Percentiles rank a stretch among this genome's conserved stretches.
Conservation (phyloP, 2,888 invertebrate species). For the Plutella xylostella region DNA sequence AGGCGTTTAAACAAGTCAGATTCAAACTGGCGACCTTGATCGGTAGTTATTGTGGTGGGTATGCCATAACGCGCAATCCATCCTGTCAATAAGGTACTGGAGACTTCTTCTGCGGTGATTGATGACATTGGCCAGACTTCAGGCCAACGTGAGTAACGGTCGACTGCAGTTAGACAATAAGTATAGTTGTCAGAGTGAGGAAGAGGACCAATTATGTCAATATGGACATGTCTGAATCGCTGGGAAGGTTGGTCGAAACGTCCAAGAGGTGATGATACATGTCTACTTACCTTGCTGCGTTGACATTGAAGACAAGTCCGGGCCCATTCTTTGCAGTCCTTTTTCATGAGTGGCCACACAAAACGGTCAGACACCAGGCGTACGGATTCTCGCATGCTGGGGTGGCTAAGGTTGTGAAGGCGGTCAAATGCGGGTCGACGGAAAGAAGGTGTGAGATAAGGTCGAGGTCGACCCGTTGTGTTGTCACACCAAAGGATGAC, state of each 20-base stretch:
- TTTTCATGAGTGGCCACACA: conserved; percentile 29
- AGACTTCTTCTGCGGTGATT: no score
- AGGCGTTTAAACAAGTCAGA: no score
- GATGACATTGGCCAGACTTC: no score
- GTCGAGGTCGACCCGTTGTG: conserved; percentile 6
- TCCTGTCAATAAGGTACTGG: no score
- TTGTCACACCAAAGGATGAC: conserved; percentile 4
- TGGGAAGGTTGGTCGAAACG: conserved; percentile 4
- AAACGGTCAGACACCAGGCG: conserved; percentile 24
- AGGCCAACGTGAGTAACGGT: no score
- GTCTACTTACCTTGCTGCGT: conserved; percentile 16
- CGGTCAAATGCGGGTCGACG: background rate
- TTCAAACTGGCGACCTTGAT: no score
- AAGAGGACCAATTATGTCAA: conserved; percentile 8
- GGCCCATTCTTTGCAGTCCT: conserved; percentile 24
- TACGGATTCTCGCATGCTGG: conserved; percentile 6
- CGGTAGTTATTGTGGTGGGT: no score
- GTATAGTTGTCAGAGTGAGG: background rate
- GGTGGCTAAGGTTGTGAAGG: conserved; percentile 11
- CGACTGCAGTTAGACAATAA: no score
- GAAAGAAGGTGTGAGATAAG: background rate
- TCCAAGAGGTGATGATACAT: conserved; percentile 13
- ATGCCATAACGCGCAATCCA: no score
- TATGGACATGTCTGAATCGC: conserved; percentile 5
- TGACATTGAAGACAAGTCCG: conserved; percentile 27